Evolutionary conservation across 2,113 vertebrate genomes (phyloP).

Genomic region (Scortum barcoo): DNA sequence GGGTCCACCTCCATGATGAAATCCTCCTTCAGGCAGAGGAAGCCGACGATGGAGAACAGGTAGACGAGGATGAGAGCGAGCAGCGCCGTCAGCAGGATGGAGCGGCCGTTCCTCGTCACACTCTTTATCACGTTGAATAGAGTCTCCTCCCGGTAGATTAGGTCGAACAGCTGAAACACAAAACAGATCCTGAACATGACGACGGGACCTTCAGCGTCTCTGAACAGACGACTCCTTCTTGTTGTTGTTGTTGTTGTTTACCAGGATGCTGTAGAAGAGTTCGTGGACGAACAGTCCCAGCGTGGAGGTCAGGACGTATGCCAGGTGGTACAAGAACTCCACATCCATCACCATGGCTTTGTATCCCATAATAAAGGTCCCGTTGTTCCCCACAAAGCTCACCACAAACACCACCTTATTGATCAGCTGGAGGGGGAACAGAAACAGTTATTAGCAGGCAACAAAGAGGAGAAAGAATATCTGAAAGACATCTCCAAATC

Average conservation of each 20-base stretch:
- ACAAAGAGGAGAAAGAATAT: too few relatives aligned
- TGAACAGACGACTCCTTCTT: not conserved
- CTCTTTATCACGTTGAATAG: slow-evolving; percentile 99
- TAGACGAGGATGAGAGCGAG: slow-evolving; percentile 98
- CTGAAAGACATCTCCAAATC: too few relatives aligned
- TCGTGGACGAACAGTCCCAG: slow-evolving; percentile 95
- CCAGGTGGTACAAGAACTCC: slow-evolving; percentile 96
- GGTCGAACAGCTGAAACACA: slow-evolving; percentile 91
- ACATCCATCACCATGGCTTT: slow-evolving; percentile 98
- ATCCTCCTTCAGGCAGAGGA: slow-evolving; percentile 96
- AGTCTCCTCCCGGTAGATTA: slow-evolving; percentile 98
- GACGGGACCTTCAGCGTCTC: too few relatives aligned
- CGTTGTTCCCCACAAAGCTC: slow-evolving; percentile 98
- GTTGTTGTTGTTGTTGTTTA: slow-evolving; percentile 62
- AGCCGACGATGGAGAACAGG: slow-evolving; percentile 99
- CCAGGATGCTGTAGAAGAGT: slow-evolving; percentile 98
- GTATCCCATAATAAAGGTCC: slow-evolving; percentile 97
- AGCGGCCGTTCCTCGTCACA: slow-evolving; percentile 96
- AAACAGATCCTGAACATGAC: too few relatives aligned
- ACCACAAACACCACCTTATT: slow-evolving; percentile 98
- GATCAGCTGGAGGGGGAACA: slow-evolving; percentile 85
- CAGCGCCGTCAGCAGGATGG: slow-evolving; percentile 96
- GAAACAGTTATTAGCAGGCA: not conserved
- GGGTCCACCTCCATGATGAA: slow-evolving; percentile 97
- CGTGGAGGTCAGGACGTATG: slow-evolving; percentile 94